Conservation (phyloP, 37 sponge, comb jelly and placozoan genomes). For the Bolinopsis microptera region DNA sequence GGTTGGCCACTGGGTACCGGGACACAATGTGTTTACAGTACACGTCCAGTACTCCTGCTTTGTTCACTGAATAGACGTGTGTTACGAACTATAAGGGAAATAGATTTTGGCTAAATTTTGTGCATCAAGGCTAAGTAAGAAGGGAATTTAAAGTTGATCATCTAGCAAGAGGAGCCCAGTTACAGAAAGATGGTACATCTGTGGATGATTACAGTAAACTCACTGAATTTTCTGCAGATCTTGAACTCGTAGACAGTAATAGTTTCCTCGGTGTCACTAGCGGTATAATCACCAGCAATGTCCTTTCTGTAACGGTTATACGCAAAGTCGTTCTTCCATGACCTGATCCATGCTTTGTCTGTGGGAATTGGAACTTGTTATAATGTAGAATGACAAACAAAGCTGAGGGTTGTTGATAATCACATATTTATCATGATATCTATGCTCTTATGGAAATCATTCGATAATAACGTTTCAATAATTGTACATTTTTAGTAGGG, state of each 20-base stretch:
- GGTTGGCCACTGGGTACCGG: not conserved
- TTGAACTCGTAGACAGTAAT: not conserved
- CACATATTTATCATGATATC: no score
- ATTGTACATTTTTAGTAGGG: no score
- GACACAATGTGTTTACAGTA: slow-evolving; percentile 41
- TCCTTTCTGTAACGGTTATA: slow-evolving; percentile 14
- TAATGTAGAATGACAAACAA: not conserved
- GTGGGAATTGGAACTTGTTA: not conserved
- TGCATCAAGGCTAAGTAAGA: no score
- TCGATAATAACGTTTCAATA: no score
- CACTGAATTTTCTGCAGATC: slow-evolving; percentile 4
- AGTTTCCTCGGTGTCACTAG: not conserved
- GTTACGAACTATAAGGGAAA: no score
- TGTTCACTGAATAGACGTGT: not conserved
- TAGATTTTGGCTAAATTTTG: no score
- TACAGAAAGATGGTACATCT: no score
- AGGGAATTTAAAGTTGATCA: no score
- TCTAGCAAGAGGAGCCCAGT: no score
- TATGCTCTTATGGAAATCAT: no score
- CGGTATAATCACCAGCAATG: not conserved
- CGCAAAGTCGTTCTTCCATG: slow-evolving; percentile 40
- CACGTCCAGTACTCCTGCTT: not conserved
- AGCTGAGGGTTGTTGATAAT: no score
- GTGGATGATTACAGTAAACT: no score
- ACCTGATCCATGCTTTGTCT: slow-evolving; percentile 26